phyloP scores from a whole-genome alignment of 2,888 invertebrate species.

The Pandemis heparana region DNA sequence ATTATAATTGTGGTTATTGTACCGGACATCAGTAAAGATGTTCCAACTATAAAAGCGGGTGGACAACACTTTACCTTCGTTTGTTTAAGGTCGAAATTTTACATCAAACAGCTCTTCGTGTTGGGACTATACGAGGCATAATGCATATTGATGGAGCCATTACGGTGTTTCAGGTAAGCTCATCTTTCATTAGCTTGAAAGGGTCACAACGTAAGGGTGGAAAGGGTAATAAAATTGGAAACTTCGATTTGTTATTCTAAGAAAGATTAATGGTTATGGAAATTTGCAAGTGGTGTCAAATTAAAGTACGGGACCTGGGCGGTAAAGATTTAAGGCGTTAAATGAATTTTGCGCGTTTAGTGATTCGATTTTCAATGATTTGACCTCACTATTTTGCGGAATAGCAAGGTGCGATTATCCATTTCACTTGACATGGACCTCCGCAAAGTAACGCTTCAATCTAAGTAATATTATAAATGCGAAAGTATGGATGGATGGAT shows the following conservation, averaged over 20 bases:
- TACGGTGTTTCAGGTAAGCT: slow-evolving; percentile 68
- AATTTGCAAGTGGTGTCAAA: slow-evolving; percentile 23
- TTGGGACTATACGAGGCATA: slow-evolving; percentile 44
- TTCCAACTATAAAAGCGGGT: background rate
- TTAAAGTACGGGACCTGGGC: background rate
- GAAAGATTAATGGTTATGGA: slow-evolving; percentile 61
- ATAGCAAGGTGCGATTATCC: no score
- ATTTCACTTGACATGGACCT: no score
- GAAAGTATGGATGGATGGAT: no score
- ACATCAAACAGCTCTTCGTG: slow-evolving; percentile 14
- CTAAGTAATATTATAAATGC: no score
- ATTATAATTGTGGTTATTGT: slow-evolving; percentile 22
- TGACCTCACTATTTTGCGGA: no score
- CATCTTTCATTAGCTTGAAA: slow-evolving; percentile 68
- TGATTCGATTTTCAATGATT: no score
- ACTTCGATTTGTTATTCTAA: slow-evolving; percentile 58
- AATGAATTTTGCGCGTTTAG: background rate
- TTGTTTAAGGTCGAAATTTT: background rate
- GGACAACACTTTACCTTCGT: background rate
- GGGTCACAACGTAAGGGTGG: slow-evolving; percentile 52
- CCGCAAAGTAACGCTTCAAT: no score
- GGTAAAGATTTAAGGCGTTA: background rate
- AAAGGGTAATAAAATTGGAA: slow-evolving; percentile 64
- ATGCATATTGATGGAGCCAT: slow-evolving; percentile 76
- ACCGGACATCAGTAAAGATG: background rate